phyloP scores from a whole-genome alignment of 1,140 invertebrate species.

The Lucilia sericata region DNA sequence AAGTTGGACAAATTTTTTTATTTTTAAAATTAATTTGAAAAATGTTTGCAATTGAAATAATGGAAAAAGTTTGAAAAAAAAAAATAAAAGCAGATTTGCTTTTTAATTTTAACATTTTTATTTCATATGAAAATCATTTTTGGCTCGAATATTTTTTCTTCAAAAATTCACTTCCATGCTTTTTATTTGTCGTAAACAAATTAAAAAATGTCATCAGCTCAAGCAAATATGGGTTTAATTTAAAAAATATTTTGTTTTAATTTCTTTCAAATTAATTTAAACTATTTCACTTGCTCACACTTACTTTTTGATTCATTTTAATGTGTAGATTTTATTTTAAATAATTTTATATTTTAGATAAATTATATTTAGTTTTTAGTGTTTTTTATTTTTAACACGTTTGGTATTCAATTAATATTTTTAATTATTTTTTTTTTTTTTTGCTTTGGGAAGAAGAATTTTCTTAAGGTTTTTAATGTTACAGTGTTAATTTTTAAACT shows the following conservation, averaged over 20 bases:
- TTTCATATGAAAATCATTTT: too few relatives aligned
- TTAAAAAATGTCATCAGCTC: too few relatives aligned
- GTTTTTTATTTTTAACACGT: not conserved
- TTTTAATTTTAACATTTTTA: too few relatives aligned
- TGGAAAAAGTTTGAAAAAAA: too few relatives aligned
- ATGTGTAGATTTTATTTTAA: not conserved
- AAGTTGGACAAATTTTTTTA: too few relatives aligned
- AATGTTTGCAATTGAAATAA: too few relatives aligned
- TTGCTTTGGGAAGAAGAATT: not conserved
- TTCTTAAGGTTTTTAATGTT: not conserved
- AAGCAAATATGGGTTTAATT: not conserved
- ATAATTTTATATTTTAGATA: not conserved
- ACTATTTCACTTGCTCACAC: not conserved
- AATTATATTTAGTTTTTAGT: not conserved
- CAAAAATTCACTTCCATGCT: too few relatives aligned
- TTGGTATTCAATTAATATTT: not conserved
- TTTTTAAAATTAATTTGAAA: too few relatives aligned
- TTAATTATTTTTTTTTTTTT: not conserved
- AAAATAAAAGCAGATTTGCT: too few relatives aligned
- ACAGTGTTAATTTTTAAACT: constrained; percentile 8
- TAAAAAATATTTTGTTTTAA: not conserved
- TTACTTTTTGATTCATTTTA: constrained; percentile 24
- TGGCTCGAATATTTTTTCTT: too few relatives aligned
- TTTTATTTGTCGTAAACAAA: too few relatives aligned
- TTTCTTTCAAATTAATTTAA: not conserved